A percentile compares a stretch with the other conserved stretches of the same genome.
phyloP scores from a whole-genome alignment of 2,113 vertebrate species.

The Syrmaticus mikado region DNA sequence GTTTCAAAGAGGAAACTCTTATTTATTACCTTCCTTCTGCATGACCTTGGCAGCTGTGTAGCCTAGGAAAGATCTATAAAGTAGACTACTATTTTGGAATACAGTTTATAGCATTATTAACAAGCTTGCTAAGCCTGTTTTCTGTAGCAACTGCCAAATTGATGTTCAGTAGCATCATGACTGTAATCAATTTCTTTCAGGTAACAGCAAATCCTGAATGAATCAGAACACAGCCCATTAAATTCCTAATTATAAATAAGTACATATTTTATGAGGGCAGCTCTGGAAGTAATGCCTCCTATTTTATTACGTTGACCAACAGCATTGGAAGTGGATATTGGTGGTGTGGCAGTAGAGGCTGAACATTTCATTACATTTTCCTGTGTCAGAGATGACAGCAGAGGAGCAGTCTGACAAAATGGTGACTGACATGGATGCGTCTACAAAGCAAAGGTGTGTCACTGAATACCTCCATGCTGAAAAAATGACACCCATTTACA shows the following conservation, averaged over 20 bases:
- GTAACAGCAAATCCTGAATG: conserved; percentile 73
- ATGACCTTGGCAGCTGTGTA: conserved; percentile 19
- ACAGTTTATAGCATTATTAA: conserved; percentile 41
- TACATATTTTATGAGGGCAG: conserved; percentile 31
- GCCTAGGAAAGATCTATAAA: conserved; percentile 19
- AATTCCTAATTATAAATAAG: conserved; percentile 66
- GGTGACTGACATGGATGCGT: background rate
- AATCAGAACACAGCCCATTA: conserved; percentile 72
- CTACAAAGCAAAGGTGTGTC: background rate
- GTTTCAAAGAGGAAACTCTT: background rate
- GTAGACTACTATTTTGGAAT: background rate
- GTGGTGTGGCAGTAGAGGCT: background rate
- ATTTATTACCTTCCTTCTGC: background rate
- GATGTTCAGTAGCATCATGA: conserved; percentile 45
- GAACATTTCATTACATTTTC: background rate
- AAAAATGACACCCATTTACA: background rate
- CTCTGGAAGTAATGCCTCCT: background rate
- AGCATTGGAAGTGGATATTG: background rate
- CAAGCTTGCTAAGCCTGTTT: conserved; percentile 27
- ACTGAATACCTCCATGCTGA: background rate
- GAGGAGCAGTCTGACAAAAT: background rate
- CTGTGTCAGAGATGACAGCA: background rate
- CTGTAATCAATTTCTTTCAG: conserved; percentile 62
- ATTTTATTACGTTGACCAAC: background rate
- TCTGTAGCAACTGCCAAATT: conserved; percentile 53